Conservation (phyloP, 2,113 vertebrate genomes). For the Pelvicachromis taeniatus region DNA sequence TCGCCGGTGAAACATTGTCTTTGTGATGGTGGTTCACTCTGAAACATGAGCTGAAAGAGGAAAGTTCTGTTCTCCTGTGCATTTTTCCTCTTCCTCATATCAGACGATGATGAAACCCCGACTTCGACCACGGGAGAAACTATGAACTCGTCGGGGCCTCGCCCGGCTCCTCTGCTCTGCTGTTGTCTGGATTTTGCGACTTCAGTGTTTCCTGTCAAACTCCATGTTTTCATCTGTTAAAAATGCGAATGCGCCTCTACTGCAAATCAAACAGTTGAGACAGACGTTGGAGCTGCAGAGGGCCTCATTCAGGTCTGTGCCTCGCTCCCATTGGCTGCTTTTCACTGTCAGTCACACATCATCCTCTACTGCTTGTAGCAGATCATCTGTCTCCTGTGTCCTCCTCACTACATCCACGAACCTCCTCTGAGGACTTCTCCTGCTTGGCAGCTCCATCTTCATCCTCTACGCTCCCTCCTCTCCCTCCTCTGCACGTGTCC, state of each 20-base stretch:
- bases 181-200: background rate
- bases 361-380: background rate
- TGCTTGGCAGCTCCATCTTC: background rate
- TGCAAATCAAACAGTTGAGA: background rate
- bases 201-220: background rate
- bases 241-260: background rate
- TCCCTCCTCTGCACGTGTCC: background rate
- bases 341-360: background rate
- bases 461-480: rapidly evolving
- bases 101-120: background rate
- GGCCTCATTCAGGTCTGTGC: background rate
- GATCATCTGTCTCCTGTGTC: background rate
- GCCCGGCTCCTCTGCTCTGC: background rate
- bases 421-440: background rate
- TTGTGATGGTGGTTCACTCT: background rate
- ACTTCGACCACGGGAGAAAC: background rate
- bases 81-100: background rate
- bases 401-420: background rate
- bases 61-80: rapidly evolving
- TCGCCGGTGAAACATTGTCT: background rate
- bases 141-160: background rate
- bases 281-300: background rate
- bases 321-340: background rate
- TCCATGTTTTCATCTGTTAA: background rate
- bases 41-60: background rate